These are phyloP conservation scores for Drosophila cyrtoloma DNA, from an alignment of 2,888 invertebrate species.

Conservation along the genomic window DNA sequence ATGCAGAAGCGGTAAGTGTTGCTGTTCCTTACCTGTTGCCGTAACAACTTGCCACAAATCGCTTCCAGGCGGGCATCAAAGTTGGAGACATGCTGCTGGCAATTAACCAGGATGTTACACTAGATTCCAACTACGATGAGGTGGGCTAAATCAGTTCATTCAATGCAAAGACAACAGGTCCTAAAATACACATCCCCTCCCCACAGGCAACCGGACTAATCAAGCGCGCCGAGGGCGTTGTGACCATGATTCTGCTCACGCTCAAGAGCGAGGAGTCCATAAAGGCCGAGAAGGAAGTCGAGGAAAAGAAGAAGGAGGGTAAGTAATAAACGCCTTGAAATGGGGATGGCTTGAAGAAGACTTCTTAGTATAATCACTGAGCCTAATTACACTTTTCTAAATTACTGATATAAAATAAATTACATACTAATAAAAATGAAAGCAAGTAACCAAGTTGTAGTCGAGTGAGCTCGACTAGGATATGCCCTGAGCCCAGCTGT, in stretches of 20 bases:
- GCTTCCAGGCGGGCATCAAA: slow-evolving; percentile 93
- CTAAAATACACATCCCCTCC: neutral
- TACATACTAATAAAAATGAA: too few species aligned
- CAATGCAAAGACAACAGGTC: too few species aligned
- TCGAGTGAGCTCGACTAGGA: too few species aligned
- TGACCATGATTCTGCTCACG: slow-evolving; percentile 93
- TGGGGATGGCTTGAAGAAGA: neutral
- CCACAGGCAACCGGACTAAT: slow-evolving; percentile 92
- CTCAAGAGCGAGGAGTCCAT: slow-evolving; percentile 91
- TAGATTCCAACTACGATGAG: slow-evolving; percentile 94
- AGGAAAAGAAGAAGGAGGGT: slow-evolving; percentile 85
- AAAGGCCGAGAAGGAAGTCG: slow-evolving; percentile 85
- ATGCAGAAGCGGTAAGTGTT: slow-evolving; percentile 91
- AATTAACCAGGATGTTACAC: slow-evolving; percentile 96
- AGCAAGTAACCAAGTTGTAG: too few species aligned
- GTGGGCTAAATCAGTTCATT: slow-evolving; percentile 86
- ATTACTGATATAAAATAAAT: neutral
- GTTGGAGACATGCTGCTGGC: slow-evolving; percentile 99
- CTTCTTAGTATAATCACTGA: neutral
- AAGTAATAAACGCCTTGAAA: slow-evolving; percentile 15
- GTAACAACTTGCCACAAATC: slow-evolving; percentile 85
- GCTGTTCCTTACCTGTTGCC: neutral
- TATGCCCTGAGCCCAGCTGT: too few species aligned
- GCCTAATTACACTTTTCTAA: neutral
- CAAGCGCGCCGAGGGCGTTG: slow-evolving; percentile 94